Evolutionary conservation across 1,140 invertebrate genomes (phyloP).

Genomic region (Oryzaephilus surinamensis): DNA sequence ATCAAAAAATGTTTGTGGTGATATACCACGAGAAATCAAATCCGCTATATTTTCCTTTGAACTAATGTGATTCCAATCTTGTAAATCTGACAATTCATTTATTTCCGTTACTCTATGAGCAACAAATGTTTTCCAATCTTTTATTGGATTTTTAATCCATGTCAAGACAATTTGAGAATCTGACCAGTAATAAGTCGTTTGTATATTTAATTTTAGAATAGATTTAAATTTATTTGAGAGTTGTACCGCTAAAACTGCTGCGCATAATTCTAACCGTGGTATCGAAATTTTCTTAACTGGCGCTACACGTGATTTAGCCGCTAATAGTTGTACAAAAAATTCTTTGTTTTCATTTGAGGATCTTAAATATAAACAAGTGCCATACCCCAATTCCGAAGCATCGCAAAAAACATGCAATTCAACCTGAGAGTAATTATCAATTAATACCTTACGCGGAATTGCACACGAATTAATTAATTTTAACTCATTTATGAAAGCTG

Average conservation of each 20-base stretch:
- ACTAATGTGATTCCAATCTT: slow-evolving; percentile 26
- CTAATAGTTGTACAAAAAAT: slow-evolving; percentile 7
- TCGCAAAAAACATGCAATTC: slow-evolving; percentile 29
- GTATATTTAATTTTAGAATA: neutral
- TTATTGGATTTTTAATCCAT: slow-evolving; percentile 26
- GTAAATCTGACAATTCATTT: slow-evolving; percentile 13
- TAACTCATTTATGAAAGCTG: neutral
- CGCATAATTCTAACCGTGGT: slow-evolving; percentile 8
- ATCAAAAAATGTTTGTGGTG: slow-evolving; percentile 15
- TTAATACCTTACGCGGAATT: slow-evolving; percentile 13
- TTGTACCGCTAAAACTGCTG: neutral
- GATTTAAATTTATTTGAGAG: neutral
- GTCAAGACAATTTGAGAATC: slow-evolving; percentile 32
- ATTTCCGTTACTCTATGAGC: slow-evolving; percentile 33
- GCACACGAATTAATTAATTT: neutral
- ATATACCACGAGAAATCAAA: slow-evolving; percentile 25
- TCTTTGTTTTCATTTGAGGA: slow-evolving; percentile 11
- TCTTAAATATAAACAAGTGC: slow-evolving; percentile 22
- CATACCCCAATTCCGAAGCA: slow-evolving; percentile 24
- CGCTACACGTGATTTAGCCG: slow-evolving; percentile 17
- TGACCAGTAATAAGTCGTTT: slow-evolving; percentile 10
- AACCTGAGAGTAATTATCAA: neutral
- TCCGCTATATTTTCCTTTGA: slow-evolving; percentile 30
- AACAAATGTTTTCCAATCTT: slow-evolving; percentile 29
- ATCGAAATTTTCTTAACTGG: slow-evolving; percentile 14